phyloP scores from a whole-genome alignment of 2,113 vertebrate species.

The Promerops cafer region DNA sequence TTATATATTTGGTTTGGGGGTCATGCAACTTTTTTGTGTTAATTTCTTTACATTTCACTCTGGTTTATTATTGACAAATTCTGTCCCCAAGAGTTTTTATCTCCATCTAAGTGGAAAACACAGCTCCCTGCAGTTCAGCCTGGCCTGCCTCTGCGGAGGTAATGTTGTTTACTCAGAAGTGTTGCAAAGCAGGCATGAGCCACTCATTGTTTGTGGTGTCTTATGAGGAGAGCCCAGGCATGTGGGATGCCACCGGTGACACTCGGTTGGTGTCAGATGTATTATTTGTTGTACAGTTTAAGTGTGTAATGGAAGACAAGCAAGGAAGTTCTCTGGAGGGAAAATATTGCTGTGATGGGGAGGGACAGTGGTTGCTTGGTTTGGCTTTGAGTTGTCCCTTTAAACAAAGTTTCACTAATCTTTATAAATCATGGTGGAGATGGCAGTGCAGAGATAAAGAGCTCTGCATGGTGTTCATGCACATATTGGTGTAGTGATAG shows the following conservation, averaged over 20 bases:
- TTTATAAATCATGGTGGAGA: neutral
- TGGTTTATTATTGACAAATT: neutral
- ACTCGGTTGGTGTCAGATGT: neutral
- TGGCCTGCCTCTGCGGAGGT: neutral
- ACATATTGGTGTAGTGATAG: neutral
- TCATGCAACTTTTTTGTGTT: neutral
- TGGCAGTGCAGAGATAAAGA: neutral
- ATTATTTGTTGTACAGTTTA: neutral
- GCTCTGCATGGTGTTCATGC: rapidly evolving
- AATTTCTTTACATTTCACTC: neutral
- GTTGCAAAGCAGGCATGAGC: neutral
- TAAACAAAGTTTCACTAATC: neutral
- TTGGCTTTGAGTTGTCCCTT: neutral
- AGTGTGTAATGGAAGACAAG: neutral
- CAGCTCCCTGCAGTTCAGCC: neutral
- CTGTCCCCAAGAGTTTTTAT: neutral
- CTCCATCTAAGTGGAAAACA: neutral
- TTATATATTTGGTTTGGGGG: neutral
- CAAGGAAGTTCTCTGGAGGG: neutral
- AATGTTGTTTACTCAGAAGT: neutral
- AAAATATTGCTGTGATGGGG: neutral
- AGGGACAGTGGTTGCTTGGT: neutral
- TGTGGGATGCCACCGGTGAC: neutral
- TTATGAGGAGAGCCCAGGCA: neutral
- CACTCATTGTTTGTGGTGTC: neutral